phyloP scores from a whole-genome alignment of 2,888 invertebrate species.

The Eristalinus sepulchralis region DNA sequence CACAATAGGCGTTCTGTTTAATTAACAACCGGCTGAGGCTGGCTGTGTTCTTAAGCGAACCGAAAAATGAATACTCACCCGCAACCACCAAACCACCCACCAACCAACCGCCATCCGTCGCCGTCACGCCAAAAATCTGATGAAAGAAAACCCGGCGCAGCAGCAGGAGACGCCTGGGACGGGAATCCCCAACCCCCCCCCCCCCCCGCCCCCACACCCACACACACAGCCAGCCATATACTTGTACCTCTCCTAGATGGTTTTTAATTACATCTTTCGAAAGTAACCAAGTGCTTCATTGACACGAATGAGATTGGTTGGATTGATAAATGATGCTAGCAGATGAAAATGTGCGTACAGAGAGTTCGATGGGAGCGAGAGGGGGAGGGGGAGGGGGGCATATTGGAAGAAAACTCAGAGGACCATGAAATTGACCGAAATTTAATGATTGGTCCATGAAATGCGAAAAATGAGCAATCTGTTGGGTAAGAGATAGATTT shows the following conservation, averaged over 20 bases:
- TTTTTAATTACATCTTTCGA: conserved; percentile 33
- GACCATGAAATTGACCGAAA: conserved; percentile 37
- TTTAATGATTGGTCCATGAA: conserved; percentile 44
- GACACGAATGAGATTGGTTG: conserved; percentile 31
- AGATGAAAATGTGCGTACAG: conserved; percentile 12
- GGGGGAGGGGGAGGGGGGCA: neutral
- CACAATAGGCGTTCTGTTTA: conserved; percentile 5
- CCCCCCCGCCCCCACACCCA: no score
- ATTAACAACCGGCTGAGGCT: neutral
- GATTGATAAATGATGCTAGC: conserved; percentile 39
- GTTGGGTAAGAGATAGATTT: neutral
- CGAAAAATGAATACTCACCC: neutral
- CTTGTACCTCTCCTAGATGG: neutral
- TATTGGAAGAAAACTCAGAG: conserved; percentile 6
- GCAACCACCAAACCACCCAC: neutral
- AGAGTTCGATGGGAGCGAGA: no score
- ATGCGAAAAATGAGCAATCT: conserved; percentile 36
- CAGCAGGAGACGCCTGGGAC: neutral
- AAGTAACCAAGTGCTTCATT: conserved; percentile 27
- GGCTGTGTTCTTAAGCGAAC: neutral
- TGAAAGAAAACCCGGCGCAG: neutral
- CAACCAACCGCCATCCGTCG: neutral
- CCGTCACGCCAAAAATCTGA: neutral
- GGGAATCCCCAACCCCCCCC: no score
- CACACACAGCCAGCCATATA: neutral